phyloP scores from a whole-genome alignment of 2,888 invertebrate genomes.

The Meiosimyza platycephala region DNA sequence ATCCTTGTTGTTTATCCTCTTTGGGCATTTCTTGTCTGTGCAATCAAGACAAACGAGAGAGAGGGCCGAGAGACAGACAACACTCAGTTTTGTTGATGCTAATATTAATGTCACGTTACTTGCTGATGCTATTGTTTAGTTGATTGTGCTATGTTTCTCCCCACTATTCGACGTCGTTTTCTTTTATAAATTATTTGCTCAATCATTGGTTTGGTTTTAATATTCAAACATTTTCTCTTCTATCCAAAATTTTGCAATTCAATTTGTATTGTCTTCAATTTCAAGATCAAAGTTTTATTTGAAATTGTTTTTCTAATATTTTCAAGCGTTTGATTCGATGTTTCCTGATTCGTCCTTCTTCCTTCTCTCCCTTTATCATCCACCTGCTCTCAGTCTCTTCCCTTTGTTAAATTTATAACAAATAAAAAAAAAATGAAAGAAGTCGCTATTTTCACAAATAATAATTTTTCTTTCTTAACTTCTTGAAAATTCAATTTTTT shows the following conservation, averaged over 20 bases:
- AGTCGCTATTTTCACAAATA: slow-evolving; percentile 42
- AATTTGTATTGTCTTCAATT: no score
- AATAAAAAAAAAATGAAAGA: slow-evolving; percentile 38
- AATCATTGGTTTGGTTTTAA: slow-evolving; percentile 45
- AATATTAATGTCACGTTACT: slow-evolving; percentile 36
- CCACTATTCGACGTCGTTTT: slow-evolving; percentile 45
- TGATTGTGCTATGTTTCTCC: slow-evolving; percentile 34
- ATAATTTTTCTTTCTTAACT: slow-evolving; percentile 43
- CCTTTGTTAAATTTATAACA: slow-evolving; percentile 43
- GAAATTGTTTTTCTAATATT: background rate
- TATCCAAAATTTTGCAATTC: slow-evolving; percentile 1
- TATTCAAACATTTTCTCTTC: slow-evolving; percentile 37
- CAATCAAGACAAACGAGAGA: slow-evolving; percentile 19
- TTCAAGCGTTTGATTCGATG: no score
- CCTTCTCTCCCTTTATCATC: slow-evolving; percentile 11
- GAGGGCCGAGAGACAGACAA: slow-evolving; percentile 18
- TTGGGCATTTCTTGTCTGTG: slow-evolving; percentile 44
- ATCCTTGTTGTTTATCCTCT: slow-evolving; percentile 40
- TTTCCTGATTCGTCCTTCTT: slow-evolving; percentile 16
- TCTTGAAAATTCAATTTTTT: slow-evolving; percentile 43
- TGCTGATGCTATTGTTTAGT: slow-evolving; percentile 36
- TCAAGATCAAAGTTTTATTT: background rate
- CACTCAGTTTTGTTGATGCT: slow-evolving; percentile 33
- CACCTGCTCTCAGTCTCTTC: slow-evolving; percentile 31
- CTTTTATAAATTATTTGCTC: slow-evolving; percentile 44